phyloP scores from a whole-genome alignment of 1,140 invertebrate genomes.

The Ostrea edulis region DNA sequence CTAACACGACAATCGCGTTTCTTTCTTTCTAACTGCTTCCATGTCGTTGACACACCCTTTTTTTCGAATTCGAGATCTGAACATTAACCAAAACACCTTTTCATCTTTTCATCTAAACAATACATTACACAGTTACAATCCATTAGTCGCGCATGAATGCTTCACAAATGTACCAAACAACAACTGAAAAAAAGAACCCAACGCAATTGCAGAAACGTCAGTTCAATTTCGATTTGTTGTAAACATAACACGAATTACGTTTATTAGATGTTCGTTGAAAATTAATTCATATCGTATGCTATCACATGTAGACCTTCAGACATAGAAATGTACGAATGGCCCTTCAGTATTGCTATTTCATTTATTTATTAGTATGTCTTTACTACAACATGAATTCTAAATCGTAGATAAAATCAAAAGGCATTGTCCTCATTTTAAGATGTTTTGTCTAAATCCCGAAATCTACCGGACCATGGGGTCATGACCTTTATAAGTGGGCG shows the following conservation, averaged over 20 bases:
- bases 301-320: background rate
- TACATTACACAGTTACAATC: conserved; percentile 29
- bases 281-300: background rate
- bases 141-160: conserved; percentile 2
- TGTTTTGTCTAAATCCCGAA: background rate
- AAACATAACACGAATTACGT: background rate
- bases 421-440: background rate
- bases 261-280: background rate
- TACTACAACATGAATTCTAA: background rate
- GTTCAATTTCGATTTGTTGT: background rate
- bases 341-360: background rate
- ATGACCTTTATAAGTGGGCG: conserved; percentile 24
- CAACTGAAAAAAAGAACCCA: background rate
- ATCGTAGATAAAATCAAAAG: conserved; percentile 5
- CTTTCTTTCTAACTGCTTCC: background rate
- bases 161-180: background rate
- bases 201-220: background rate
- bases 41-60: conserved; percentile 3
- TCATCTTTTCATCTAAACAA: conserved; percentile 17
- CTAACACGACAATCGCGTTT: background rate
- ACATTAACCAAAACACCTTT: conserved; percentile 24
- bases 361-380: conserved; percentile 7
- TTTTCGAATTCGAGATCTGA: background rate
- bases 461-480: background rate
- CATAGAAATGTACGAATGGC: conserved; percentile 2